phyloP scores from a whole-genome alignment of 2,888 invertebrate species.

The Drosophila percnosoma region DNA sequence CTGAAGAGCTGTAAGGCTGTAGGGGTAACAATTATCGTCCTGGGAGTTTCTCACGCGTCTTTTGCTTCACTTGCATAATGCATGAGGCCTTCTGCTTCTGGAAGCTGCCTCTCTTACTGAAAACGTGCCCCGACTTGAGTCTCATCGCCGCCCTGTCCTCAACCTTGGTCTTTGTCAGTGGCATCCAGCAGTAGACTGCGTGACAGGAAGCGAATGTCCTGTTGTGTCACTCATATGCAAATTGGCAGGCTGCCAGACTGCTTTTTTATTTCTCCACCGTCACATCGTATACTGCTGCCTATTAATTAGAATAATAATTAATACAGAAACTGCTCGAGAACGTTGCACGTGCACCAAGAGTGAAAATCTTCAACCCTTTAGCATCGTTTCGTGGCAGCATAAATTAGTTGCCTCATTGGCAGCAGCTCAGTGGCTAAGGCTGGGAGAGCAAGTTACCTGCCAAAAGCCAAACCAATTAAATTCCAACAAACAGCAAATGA shows the following conservation, averaged over 20 bases:
- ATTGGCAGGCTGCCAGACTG: constrained; percentile 62
- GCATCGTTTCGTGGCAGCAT: constrained; percentile 40
- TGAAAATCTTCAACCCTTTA: constrained; percentile 54
- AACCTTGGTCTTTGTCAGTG: constrained; percentile 40
- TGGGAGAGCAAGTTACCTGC: constrained; percentile 50
- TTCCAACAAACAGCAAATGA: constrained; percentile 77
- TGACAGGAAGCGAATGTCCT: constrained; percentile 79
- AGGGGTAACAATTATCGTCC: constrained; percentile 31
- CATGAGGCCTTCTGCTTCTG: constrained; percentile 58
- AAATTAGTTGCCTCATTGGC: constrained; percentile 75
- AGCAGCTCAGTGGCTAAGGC: constrained; percentile 9
- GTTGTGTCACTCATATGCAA: constrained; percentile 81
- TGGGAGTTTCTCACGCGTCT: constrained; percentile 71
- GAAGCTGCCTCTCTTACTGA: constrained; percentile 39
- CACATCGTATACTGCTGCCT: constrained; percentile 57
- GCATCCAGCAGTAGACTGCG: constrained; percentile 46
- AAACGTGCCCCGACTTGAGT: constrained; percentile 59
- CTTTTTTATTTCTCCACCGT: constrained; percentile 11
- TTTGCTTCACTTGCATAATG: constrained; percentile 67
- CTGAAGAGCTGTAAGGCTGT: not conserved
- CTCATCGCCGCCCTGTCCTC: constrained; percentile 44
- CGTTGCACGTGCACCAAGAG: constrained; percentile 59
- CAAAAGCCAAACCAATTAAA: constrained; percentile 76
- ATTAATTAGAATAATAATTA: constrained; percentile 81
- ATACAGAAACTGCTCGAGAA: constrained; percentile 72